Base-by-base conservation (phyloP, 2,888 invertebrate species). In the Drosophila vallismaia region DNA sequence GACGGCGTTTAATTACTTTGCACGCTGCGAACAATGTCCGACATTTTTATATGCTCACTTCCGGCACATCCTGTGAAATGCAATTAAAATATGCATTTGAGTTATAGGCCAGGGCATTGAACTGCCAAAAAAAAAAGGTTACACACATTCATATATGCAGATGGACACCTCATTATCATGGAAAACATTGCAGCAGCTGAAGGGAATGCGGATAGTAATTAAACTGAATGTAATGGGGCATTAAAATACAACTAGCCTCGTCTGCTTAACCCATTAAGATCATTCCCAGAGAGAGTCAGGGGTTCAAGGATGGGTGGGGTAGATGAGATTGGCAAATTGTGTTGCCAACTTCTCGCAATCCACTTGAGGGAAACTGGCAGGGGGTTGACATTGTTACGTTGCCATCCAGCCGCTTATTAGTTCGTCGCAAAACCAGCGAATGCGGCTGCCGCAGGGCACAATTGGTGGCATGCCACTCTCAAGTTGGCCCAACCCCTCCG, bases 71-170 rank as follows among this genome's bases (percentile, higher is more conserved):
- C 44, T 44, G 44, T 5, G 45, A 81, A 81, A 81, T 81, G 85
- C 87, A 86, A 81, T 81, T 86, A 81, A 81, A 86, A 81, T 84
- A 84, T 86, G 87, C 81, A 81, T 86, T 86, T 81, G 79, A 78
- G 74, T 84, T 84, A 81, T 73, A 71, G 70, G 68, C 76, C 76
- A 57, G 64, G 66, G 59, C 75, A 52, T 82, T 70, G 71, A 79
- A 79, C 44, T 44, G 10, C 44, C 44, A 4, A 7, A 26, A 52
- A 48, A 62, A 19, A 24, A 33, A 49, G n/a, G 31, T 48, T 4
- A 54, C 56, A 28, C 28, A 28, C 28, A 28, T 28, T 28, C 73
- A 71, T 40, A 72, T 60, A 75, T 70, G 76, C 75, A 69, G 74
- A 71, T 70, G 81, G 66, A 59, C 81, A 81, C 78, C 79, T 86